Evolutionary conservation across 2,113 vertebrate genomes (phyloP).

Genomic region (Hippocampus mohnikei): DNA sequence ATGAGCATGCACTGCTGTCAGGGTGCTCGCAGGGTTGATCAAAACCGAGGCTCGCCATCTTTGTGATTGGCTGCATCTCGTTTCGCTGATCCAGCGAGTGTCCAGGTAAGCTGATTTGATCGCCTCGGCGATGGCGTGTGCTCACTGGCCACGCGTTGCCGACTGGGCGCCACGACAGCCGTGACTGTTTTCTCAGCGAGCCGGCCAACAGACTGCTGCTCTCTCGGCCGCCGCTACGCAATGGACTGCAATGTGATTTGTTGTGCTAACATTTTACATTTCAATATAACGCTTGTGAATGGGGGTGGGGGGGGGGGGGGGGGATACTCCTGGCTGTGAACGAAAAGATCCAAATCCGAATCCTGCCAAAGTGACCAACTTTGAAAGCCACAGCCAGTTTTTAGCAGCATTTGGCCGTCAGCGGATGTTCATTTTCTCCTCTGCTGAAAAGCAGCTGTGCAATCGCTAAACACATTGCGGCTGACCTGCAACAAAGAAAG

Average conservation of each 20-base stretch:
- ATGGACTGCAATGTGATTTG: not conserved
- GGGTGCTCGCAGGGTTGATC: not conserved
- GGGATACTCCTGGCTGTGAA: not conserved
- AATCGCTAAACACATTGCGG: constrained; percentile 45
- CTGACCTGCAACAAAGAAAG: constrained; percentile 49
- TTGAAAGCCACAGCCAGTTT: constrained; percentile 43
- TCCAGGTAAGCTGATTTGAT: not conserved
- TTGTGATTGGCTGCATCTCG: not conserved
- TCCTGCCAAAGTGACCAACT: constrained; percentile 42
- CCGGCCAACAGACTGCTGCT: constrained; percentile 48
- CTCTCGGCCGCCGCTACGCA: constrained; percentile 37
- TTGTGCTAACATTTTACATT: constrained; percentile 12
- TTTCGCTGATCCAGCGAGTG: not conserved
- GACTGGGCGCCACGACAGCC: constrained; percentile 49
- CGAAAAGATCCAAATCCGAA: constrained; percentile 34
- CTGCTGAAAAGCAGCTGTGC: constrained; percentile 48
- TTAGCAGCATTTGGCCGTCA: constrained; percentile 44
- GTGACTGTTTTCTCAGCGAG: constrained; percentile 55
- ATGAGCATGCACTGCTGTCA: not conserved
- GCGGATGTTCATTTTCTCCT: constrained; percentile 45
- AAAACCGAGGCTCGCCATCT: not conserved
- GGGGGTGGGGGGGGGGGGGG: not conserved
- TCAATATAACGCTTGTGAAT: constrained; percentile 7
- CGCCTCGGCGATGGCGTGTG: not conserved
- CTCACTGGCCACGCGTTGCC: constrained; percentile 39